Percentiles rank a stretch among this genome's conserved stretches.
These are phyloP conservation scores for Aradophagus sp. DNA, from an alignment of 1,140 invertebrate species.

Conservation along the genomic window DNA sequence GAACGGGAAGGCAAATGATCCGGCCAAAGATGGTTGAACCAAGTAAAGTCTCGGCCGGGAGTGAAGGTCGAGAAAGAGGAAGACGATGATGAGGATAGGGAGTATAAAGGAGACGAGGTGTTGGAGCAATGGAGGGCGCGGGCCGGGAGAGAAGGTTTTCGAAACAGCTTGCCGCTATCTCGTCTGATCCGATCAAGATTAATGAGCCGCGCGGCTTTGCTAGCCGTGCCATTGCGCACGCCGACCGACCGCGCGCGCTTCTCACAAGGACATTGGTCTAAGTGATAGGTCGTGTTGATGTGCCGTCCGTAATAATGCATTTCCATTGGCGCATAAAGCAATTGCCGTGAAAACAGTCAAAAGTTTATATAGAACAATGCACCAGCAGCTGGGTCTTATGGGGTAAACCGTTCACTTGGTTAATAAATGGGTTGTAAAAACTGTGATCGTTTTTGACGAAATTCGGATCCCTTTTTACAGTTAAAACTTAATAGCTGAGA, in stretches of 20 bases:
- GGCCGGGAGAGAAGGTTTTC: slow-evolving; percentile 63
- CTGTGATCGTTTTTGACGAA: too few relatives aligned
- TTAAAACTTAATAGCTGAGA: too few relatives aligned
- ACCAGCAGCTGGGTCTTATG: too few relatives aligned
- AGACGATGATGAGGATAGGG: slow-evolving; percentile 52
- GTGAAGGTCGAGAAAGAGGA: slow-evolving; percentile 61
- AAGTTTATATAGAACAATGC: too few relatives aligned
- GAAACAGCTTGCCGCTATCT: slow-evolving; percentile 74
- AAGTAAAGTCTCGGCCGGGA: slow-evolving; percentile 51
- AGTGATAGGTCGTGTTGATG: slow-evolving; percentile 68
- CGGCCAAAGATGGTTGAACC: slow-evolving; percentile 35
- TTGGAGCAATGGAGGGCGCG: slow-evolving; percentile 19
- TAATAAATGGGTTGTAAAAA: too few relatives aligned
- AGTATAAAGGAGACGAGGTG: slow-evolving; percentile 50
- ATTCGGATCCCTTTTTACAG: too few relatives aligned
- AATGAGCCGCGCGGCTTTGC: slow-evolving; percentile 71
- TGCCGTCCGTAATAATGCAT: too few relatives aligned
- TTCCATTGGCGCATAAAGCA: too few relatives aligned
- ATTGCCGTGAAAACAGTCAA: too few relatives aligned
- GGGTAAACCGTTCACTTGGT: too few relatives aligned
- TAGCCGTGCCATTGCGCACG: slow-evolving; percentile 67
- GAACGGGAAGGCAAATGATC: too few relatives aligned
- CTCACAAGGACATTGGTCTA: slow-evolving; percentile 63
- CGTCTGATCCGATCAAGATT: slow-evolving; percentile 74
- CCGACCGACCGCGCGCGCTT: slow-evolving; percentile 62